These are phyloP conservation scores for Denticeps clupeoides DNA, from an alignment of 2,797 vertebrate species.

Conservation along the genomic window DNA sequence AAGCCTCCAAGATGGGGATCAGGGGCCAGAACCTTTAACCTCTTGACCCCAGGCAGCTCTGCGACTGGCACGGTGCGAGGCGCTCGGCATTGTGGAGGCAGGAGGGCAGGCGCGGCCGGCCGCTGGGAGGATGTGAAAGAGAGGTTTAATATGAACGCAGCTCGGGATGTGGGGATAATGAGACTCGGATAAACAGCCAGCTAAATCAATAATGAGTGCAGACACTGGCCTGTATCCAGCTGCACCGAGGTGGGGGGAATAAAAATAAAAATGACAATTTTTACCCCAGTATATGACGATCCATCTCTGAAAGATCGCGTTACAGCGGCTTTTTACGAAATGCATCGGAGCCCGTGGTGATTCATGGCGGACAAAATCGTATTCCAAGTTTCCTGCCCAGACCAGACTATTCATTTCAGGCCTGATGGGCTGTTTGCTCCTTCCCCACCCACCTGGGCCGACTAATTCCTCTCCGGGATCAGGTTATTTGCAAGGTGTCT, in stretches of 20 bases:
- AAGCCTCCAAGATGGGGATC: too few species aligned
- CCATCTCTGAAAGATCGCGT: slow-evolving; percentile 10
- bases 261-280: slow-evolving; percentile 40
- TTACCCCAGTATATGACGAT: slow-evolving; percentile 26
- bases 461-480: slow-evolving; percentile 53
- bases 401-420: slow-evolving; percentile 42
- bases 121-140: slow-evolving; percentile 35
- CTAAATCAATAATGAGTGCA: slow-evolving; percentile 54
- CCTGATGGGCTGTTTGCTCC: slow-evolving; percentile 37
- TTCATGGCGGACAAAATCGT: slow-evolving; percentile 38
- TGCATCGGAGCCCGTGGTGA: slow-evolving; percentile 37
- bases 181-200: slow-evolving; percentile 48
- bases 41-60: too few species aligned
- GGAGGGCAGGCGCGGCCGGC: slow-evolving; percentile 31
- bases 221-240: slow-evolving; percentile 32
- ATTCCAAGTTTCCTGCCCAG: slow-evolving; percentile 38
- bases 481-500: slow-evolving; percentile 49
- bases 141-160: slow-evolving; percentile 46
- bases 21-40: too few species aligned
- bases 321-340: slow-evolving; percentile 39
- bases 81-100: too few species aligned
- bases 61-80: too few species aligned
- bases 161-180: slow-evolving; percentile 38
- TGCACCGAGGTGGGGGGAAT: too few species aligned
- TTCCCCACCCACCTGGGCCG: slow-evolving; percentile 44